Percentiles rank a stretch among this genome's conserved stretches.
Evolutionary conservation across 2,888 invertebrate species (phyloP).

Genomic region (Odontocolon sp.): DNA sequence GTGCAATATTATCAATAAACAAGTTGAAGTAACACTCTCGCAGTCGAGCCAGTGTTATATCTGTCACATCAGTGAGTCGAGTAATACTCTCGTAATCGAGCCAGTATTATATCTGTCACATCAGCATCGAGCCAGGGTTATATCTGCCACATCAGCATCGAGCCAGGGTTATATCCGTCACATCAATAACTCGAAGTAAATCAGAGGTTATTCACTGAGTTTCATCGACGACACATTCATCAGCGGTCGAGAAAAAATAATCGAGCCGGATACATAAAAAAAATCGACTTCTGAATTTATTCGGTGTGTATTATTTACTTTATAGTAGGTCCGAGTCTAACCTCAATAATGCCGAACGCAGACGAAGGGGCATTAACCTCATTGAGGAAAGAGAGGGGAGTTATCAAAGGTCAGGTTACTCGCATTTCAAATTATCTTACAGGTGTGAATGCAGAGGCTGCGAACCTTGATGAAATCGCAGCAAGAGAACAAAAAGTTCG

Average conservation of each 20-base stretch:
- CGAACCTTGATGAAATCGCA: neutral
- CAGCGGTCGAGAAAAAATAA: neutral
- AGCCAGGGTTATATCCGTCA: neutral
- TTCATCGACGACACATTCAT: neutral
- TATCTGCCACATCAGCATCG: too few species aligned
- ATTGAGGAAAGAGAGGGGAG: neutral
- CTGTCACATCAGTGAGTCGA: neutral
- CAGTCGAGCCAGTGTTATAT: neutral
- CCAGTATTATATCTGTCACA: neutral
- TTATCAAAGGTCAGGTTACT: slow-evolving; percentile 15
- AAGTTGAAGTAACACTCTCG: neutral
- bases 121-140: neutral
- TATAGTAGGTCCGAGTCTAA: neutral
- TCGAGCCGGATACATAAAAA: neutral
- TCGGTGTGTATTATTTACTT: neutral
- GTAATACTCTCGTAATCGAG: neutral
- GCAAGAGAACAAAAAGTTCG: slow-evolving; percentile 6
- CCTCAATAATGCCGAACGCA: neutral
- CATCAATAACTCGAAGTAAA: neutral
- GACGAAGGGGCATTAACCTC: neutral
- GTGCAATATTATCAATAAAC: neutral
- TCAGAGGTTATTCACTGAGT: too few species aligned
- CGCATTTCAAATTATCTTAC: neutral
- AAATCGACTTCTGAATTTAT: neutral
- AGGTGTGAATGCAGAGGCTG: neutral